These are phyloP conservation scores for Cyanoramphus novaezelandiae DNA, from an alignment of 2,113 vertebrate species.

Conservation along the genomic window DNA sequence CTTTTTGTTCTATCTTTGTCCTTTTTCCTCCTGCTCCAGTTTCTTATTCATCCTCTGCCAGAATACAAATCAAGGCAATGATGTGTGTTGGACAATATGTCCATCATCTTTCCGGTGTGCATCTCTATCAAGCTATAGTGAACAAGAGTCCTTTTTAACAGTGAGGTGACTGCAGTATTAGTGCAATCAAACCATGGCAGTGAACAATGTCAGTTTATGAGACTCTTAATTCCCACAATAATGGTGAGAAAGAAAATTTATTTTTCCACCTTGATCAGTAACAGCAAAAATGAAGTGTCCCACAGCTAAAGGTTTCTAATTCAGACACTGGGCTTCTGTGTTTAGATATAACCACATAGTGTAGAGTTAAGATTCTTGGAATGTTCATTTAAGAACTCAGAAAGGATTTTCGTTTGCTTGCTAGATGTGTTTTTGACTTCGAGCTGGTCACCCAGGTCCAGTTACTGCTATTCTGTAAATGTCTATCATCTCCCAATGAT, in stretches of 20 bases:
- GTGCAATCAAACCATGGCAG: not conserved
- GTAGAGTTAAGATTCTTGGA: not conserved
- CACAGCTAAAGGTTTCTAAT: not conserved
- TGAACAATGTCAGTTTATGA: not conserved
- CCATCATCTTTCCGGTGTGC: not conserved
- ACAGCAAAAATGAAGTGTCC: not conserved
- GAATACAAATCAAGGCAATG: conserved; percentile 63
- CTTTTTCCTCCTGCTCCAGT: not conserved
- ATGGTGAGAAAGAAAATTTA: accelerated
- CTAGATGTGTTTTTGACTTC: not conserved
- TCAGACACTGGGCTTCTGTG: too few species aligned
- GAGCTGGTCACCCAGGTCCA: not conserved
- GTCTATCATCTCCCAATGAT: accelerated
- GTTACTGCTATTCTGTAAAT: not conserved
- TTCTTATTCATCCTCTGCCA: conserved; percentile 31
- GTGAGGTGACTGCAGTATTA: accelerated
- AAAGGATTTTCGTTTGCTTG: not conserved
- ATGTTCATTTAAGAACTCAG: not conserved
- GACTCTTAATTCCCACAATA: not conserved
- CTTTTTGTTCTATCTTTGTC: conserved; percentile 41
- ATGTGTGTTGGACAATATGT: conserved; percentile 22
- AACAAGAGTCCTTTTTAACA: not conserved
- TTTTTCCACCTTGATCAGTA: not conserved
- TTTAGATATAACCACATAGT: accelerated
- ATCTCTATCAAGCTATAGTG: not conserved